A percentile compares a stretch with the other conserved stretches of the same genome.
Conservation (phyloP, 2,113 vertebrate species). For the Felis chaus region DNA sequence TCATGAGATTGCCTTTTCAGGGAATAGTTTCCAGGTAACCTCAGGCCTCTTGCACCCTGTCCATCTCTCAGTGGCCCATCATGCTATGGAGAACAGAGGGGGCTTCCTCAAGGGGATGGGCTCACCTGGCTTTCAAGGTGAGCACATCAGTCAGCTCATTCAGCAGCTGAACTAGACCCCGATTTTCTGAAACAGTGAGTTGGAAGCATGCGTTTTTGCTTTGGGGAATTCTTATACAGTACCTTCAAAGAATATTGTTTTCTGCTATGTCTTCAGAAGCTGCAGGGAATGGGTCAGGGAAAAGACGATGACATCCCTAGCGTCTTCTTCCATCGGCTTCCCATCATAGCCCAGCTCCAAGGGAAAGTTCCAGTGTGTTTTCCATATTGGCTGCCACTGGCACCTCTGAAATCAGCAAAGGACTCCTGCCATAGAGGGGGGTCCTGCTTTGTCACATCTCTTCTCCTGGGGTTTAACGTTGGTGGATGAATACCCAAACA, state of each 20-base stretch:
- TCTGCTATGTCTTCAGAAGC: conserved; percentile 30
- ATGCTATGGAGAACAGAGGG: conserved; percentile 90
- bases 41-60: conserved; percentile 91
- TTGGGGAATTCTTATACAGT: background rate
- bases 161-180: conserved; percentile 90
- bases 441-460: background rate
- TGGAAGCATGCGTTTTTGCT: background rate
- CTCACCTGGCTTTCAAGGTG: conserved; percentile 88
- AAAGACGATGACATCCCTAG: background rate
- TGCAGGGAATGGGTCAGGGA: background rate
- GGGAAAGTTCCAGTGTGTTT: background rate
- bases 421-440: background rate
- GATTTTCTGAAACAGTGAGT: background rate
- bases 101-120: conserved; percentile 94
- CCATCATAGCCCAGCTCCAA: background rate
- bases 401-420: background rate
- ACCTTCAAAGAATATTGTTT: conserved; percentile 68
- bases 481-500: background rate
- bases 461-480: background rate
- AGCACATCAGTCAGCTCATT: conserved; percentile 93
- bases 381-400: background rate
- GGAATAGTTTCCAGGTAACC: conserved; percentile 87
- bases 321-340: too few species aligned
- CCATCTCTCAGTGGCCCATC: conserved; percentile 91
- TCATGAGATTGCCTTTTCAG: conserved; percentile 93